A percentile compares a stretch with the other conserved stretches of the same genome.
phyloP scores from a whole-genome alignment of 2,888 invertebrate genomes.

The Oxyscelio sp. region DNA sequence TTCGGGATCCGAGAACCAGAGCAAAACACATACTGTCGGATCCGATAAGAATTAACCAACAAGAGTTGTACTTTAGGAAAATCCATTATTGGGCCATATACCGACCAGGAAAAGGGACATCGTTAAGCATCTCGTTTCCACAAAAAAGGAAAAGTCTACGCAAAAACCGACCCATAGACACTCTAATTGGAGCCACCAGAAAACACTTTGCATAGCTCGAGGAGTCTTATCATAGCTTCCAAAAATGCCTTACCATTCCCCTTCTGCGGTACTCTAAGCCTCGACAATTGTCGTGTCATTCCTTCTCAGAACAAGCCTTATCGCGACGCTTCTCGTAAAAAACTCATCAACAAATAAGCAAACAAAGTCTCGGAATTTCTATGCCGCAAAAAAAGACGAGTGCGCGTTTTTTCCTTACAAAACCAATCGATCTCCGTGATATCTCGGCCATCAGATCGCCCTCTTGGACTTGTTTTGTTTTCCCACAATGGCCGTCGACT shows the following conservation, averaged over 20 bases:
- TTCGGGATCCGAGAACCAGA: conserved; percentile 47
- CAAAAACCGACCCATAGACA: conserved; percentile 41
- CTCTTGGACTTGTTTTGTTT: conserved; percentile 74
- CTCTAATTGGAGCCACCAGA: conserved; percentile 24
- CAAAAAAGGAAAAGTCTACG: conserved; percentile 30
- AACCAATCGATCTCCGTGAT: conserved; percentile 51
- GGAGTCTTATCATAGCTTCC: conserved; percentile 33
- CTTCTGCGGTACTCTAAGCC: too few species aligned
- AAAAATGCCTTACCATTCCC: conserved; percentile 28
- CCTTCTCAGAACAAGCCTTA: conserved; percentile 48
- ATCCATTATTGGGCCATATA: conserved; percentile 47
- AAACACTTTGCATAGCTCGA: background rate
- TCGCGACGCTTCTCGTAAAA: conserved; percentile 31
- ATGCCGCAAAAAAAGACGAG: conserved; percentile 17
- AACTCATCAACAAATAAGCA: conserved; percentile 52
- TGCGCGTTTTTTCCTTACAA: conserved; percentile 8
- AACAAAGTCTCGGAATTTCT: conserved; percentile 50
- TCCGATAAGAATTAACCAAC: conserved; percentile 55
- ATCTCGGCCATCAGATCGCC: conserved; percentile 62
- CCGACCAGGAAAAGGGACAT: conserved; percentile 13
- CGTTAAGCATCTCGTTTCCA: conserved; percentile 4
- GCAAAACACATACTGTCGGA: conserved; percentile 23
- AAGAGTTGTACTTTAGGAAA: conserved; percentile 15
- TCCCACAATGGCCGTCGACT: conserved; percentile 58
- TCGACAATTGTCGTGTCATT: conserved; percentile 9